A percentile compares a stretch with the other conserved stretches of the same genome.
These are phyloP conservation scores for Setophaga kirtlandii DNA, from an alignment of 2,113 vertebrate genomes.

Conservation along the genomic window DNA sequence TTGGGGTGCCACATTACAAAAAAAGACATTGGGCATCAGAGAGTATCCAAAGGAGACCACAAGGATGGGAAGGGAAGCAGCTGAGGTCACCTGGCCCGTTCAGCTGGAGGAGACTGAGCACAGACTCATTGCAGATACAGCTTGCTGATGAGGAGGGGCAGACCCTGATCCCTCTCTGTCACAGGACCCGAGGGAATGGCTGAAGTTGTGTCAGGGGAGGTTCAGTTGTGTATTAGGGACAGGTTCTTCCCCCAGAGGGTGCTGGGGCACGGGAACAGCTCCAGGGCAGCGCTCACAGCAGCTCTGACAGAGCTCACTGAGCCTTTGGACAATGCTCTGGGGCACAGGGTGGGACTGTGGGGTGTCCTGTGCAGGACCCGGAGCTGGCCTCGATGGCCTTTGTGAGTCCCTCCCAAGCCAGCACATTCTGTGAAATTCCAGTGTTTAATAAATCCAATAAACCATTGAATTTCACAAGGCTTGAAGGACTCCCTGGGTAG, in stretches of 20 bases:
- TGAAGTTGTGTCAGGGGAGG: neutral
- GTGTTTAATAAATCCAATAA: neutral
- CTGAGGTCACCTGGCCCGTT: rapidly evolving
- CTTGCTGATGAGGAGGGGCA: neutral
- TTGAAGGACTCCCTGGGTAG: neutral
- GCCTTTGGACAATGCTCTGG: rapidly evolving
- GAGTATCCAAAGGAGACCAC: neutral
- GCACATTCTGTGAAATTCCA: neutral
- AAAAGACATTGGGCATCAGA: neutral
- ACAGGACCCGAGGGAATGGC: neutral
- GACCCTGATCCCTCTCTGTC: neutral
- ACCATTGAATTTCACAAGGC: neutral
- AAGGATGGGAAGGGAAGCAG: neutral
- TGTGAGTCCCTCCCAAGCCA: neutral
- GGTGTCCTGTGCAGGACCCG: neutral
- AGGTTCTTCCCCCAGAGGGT: neutral
- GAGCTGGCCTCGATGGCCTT: rapidly evolving
- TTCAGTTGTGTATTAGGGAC: rapidly evolving
- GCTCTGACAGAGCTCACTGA: neutral
- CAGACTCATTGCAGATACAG: rapidly evolving
- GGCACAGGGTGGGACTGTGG: no score
- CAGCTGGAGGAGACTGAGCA: neutral
- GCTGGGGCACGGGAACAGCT: neutral
- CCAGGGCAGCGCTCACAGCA: neutral
- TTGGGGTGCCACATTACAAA: neutral